These are phyloP conservation scores for Chrysolina oricalcia DNA, from an alignment of 2,888 invertebrate species.

Conservation along the genomic window DNA sequence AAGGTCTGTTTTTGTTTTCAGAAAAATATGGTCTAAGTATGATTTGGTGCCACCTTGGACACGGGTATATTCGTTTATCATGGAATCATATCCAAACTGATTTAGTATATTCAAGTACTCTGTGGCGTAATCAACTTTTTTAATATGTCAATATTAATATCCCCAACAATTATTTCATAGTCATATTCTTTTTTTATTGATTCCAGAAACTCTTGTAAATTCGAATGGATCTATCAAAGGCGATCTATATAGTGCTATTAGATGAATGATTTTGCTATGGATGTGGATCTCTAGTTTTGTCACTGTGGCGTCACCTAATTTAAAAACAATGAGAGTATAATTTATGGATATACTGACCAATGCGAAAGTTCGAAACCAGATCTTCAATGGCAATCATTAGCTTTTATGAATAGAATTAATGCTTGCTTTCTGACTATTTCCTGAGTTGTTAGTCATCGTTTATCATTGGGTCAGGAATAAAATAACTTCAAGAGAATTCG, in stretches of 20 bases:
- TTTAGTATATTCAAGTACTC: background rate
- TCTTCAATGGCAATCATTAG: no score
- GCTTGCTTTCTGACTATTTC: background rate
- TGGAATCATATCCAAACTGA: slow-evolving; percentile 1
- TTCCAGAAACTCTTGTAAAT: slow-evolving; percentile 1
- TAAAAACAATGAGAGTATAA: no score
- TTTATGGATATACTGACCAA: no score
- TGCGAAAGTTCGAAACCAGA: no score
- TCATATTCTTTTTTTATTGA: slow-evolving; percentile 3
- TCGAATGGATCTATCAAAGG: background rate
- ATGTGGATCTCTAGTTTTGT: background rate
- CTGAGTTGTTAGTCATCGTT: no score
- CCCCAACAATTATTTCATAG: background rate
- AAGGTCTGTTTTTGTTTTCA: slow-evolving; percentile 7
- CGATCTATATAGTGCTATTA: background rate
- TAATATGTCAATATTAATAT: slow-evolving; percentile 1
- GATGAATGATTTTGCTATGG: background rate
- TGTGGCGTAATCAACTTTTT: slow-evolving; percentile 9
- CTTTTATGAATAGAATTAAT: background rate
- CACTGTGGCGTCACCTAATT: slow-evolving; percentile 8
- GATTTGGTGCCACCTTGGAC: background rate
- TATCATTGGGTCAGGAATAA: no score
- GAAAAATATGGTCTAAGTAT: no score
- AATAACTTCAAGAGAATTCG: no score
- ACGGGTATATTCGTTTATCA: slow-evolving; percentile 6